These are phyloP conservation scores for Drosophila littoralis DNA, from an alignment of 1,140 invertebrate species.

Conservation along the genomic window DNA sequence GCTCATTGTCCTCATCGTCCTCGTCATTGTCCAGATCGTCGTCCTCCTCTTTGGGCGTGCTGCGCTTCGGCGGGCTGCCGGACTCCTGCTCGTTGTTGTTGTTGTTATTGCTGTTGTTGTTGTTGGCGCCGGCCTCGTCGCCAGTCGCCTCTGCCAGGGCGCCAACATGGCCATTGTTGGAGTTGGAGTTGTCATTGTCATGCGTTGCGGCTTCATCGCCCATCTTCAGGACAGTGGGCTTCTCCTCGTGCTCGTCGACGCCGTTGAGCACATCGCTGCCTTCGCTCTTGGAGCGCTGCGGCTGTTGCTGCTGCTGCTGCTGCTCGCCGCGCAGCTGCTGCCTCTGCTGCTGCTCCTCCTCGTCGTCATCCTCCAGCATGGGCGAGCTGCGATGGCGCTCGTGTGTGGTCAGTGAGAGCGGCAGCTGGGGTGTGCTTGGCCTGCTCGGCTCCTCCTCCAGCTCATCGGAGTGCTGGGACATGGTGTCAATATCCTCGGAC, in stretches of 20 bases:
- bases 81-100: conserved; percentile 76
- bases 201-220: conserved; percentile 27
- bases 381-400: conserved; percentile 78
- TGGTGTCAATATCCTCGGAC: conserved; percentile 84
- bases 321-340: conserved; percentile 8
- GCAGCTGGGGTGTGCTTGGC: conserved; percentile 76
- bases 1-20: conserved; percentile 82
- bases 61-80: conserved; percentile 60
- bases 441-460: conserved; percentile 81
- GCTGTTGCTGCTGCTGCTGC: conserved; percentile 40
- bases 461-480: conserved; percentile 84
- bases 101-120: conserved; percentile 84
- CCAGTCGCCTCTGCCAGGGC: conserved; percentile 2
- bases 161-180: conserved; percentile 7
- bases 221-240: conserved; percentile 19
- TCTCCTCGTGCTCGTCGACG: conserved; percentile 56
- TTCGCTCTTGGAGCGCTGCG: conserved; percentile 33
- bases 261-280: conserved; percentile 53
- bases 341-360: conserved; percentile 31
- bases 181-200: conserved; percentile 50
- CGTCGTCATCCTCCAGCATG: conserved; percentile 63
- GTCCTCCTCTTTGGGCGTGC: conserved; percentile 81
- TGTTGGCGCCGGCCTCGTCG: conserved; percentile 10
- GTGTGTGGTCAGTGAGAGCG: conserved; percentile 80
- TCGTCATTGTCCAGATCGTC: conserved; percentile 84